phyloP scores from a whole-genome alignment of 2,797 vertebrate genomes.

The Hyperoplus immaculatus region DNA sequence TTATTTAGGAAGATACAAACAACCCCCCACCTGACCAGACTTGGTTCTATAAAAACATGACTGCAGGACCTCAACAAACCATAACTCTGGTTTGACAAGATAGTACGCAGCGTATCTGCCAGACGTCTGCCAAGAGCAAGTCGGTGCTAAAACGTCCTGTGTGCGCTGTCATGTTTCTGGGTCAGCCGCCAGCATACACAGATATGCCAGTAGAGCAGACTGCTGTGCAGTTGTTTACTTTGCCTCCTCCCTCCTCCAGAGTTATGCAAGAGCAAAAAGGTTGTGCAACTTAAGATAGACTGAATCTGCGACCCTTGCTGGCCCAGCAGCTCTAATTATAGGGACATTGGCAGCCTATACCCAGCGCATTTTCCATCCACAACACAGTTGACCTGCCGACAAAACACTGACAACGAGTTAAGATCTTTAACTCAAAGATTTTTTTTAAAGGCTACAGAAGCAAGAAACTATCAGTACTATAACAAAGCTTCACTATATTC shows the following conservation, averaged over 20 bases:
- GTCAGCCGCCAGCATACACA: constrained; percentile 51
- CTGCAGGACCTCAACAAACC: not conserved
- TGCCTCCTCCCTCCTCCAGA: constrained; percentile 17
- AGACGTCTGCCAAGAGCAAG: constrained; percentile 24
- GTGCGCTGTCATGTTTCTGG: constrained; percentile 49
- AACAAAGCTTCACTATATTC: not conserved
- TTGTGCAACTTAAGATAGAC: constrained; percentile 66
- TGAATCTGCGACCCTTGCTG: constrained; percentile 39
- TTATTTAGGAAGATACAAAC: not conserved
- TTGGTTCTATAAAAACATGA: not conserved
- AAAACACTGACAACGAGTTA: constrained; percentile 28
- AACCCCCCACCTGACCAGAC: not conserved
- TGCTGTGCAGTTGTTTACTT: constrained; percentile 67
- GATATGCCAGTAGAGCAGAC: constrained; percentile 35
- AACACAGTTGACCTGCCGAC: constrained; percentile 50
- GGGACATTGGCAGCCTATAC: constrained; percentile 42
- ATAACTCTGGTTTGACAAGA: not conserved
- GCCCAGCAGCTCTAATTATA: constrained; percentile 73
- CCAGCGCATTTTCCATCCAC: constrained; percentile 60
- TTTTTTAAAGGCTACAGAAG: not conserved
- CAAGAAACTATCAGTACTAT: not conserved
- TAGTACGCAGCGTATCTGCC: not conserved
- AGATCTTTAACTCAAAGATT: constrained; percentile 6
- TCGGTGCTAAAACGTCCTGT: not conserved
- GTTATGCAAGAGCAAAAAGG: constrained; percentile 75